Percentiles rank a stretch among this genome's conserved stretches.
Conservation (phyloP, 92 coral and sea anemone species). For the Umimayanthus chanpuru region DNA sequence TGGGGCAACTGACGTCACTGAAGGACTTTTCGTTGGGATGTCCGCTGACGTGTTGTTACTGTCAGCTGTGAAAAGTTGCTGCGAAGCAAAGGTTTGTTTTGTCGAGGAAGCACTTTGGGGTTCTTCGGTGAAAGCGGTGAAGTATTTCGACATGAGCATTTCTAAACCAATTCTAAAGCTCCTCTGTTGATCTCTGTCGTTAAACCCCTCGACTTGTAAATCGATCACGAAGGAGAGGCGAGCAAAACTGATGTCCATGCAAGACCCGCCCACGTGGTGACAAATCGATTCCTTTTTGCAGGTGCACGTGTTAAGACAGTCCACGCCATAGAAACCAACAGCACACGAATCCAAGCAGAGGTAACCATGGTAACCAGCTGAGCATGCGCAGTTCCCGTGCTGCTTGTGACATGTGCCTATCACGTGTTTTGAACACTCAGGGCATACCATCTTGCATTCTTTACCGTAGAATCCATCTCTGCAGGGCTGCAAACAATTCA, state of each 20-base stretch:
- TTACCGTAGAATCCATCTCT: slow-evolving; percentile 85
- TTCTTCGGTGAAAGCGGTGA: slow-evolving; percentile 25
- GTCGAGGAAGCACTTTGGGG: neutral
- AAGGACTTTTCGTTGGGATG: neutral
- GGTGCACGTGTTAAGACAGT: slow-evolving; percentile 62
- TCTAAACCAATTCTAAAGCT: slow-evolving; percentile 79
- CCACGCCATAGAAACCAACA: slow-evolving; percentile 61
- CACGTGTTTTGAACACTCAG: slow-evolving; percentile 89
- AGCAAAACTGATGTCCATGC: slow-evolving; percentile 68
- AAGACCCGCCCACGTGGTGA: slow-evolving; percentile 81
- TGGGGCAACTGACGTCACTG: neutral
- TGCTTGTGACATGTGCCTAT: slow-evolving; percentile 81
- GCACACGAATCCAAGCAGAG: slow-evolving; percentile 83
- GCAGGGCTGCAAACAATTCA: slow-evolving; percentile 65
- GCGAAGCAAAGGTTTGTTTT: neutral
- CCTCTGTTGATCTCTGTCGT: slow-evolving; percentile 64
- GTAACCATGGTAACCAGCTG: slow-evolving; percentile 87
- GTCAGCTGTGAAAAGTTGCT: slow-evolving; percentile 30
- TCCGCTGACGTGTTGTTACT: slow-evolving; percentile 41
- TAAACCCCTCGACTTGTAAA: slow-evolving; percentile 54
- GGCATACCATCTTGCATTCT: slow-evolving; percentile 73
- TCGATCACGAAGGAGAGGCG: slow-evolving; percentile 62
- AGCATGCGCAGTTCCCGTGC: slow-evolving; percentile 91
- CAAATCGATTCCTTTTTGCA: slow-evolving; percentile 70
- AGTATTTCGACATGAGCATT: slow-evolving; percentile 61